A percentile compares a stretch with the other conserved stretches of the same genome.
Conservation (phyloP, 2,113 vertebrate genomes). For the Thalassarche chlororhynchos region DNA sequence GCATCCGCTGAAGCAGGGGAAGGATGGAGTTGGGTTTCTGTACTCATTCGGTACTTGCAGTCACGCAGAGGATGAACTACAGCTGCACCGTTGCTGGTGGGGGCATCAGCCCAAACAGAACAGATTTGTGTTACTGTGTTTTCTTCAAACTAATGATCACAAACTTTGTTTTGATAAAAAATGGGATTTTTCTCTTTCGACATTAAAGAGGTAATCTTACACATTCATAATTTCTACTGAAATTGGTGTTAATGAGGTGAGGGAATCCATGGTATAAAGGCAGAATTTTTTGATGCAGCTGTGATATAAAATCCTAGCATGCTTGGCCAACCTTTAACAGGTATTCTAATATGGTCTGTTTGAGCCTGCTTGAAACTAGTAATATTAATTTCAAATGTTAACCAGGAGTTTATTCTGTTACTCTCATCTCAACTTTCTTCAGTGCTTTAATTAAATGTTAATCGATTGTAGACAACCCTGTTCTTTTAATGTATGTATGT, state of each 20-base stretch:
- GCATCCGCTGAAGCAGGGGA: neutral
- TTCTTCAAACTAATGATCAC: neutral
- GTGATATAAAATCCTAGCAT: neutral
- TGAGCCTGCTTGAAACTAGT: neutral
- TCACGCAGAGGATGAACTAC: neutral
- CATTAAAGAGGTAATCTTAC: neutral
- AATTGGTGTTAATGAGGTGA: neutral
- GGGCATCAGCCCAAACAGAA: neutral
- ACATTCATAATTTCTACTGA: neutral
- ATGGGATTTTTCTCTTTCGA: neutral
- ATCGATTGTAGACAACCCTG: neutral
- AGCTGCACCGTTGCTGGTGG: neutral
- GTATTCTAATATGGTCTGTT: neutral
- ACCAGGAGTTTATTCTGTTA: neutral
- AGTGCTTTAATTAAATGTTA: conserved; percentile 16
- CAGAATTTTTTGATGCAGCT: neutral
- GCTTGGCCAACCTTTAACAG: neutral
- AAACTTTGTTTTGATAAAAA: neutral
- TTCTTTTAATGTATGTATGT: neutral
- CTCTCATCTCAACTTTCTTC: neutral
- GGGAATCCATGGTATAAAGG: neutral
- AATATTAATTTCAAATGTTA: neutral
- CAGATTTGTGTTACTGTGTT: neutral
- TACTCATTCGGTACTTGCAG: neutral
- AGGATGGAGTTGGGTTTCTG: neutral